Percentiles rank a stretch among this genome's conserved stretches.
phyloP scores from a whole-genome alignment of 2,113 vertebrate species.

The Eleginops maclovinus region DNA sequence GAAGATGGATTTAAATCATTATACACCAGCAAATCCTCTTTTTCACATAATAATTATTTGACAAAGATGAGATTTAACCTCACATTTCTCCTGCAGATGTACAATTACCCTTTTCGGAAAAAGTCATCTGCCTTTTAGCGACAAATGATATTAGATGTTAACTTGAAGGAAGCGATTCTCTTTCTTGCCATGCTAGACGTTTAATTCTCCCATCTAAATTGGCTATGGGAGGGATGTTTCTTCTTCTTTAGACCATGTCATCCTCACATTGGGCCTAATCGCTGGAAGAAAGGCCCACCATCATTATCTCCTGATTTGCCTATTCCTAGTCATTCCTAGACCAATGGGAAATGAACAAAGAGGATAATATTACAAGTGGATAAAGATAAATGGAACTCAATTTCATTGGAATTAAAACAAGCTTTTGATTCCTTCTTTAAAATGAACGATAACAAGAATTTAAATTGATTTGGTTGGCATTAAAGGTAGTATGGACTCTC shows the following conservation, averaged over 20 bases:
- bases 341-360: conserved; percentile 73
- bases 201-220: conserved; percentile 75
- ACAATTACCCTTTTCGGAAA: conserved; percentile 48
- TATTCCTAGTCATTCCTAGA: conserved; percentile 50
- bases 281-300: conserved; percentile 71
- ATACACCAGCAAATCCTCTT: not conserved
- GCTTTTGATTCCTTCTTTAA: conserved; percentile 55
- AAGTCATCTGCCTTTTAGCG: conserved; percentile 69
- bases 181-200: conserved; percentile 57
- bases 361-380: conserved; percentile 60
- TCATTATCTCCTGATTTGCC: conserved; percentile 77
- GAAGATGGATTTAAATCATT: conserved; percentile 21
- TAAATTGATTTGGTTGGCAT: conserved; percentile 69
- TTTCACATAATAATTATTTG: conserved; percentile 20
- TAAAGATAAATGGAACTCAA: conserved; percentile 72
- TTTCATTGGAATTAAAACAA: conserved; percentile 70
- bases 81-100: conserved; percentile 59
- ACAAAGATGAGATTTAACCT: conserved; percentile 39
- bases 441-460: conserved; percentile 48
- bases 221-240: conserved; percentile 69
- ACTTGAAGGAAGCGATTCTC: conserved; percentile 66
- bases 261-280: conserved; percentile 80
- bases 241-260: conserved; percentile 82
- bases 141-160: conserved; percentile 73
- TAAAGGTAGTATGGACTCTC: conserved; percentile 41